phyloP scores from a whole-genome alignment of 2,888 invertebrate genomes.

The Lymantria dispar region DNA sequence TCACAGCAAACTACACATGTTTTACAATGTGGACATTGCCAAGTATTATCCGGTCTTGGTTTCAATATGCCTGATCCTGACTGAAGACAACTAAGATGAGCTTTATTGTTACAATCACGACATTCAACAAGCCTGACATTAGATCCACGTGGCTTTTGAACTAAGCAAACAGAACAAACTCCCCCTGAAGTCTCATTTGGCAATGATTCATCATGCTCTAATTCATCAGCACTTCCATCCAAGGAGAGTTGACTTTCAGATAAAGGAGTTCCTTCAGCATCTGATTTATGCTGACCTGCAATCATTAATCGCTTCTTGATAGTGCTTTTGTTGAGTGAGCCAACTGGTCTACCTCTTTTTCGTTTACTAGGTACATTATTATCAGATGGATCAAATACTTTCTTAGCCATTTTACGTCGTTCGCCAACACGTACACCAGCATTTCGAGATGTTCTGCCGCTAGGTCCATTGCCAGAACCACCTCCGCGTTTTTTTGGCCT shows the following conservation, averaged over 20 bases:
- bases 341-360: slow-evolving; percentile 86
- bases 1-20: slow-evolving; percentile 92
- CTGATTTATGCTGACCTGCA: slow-evolving; percentile 46
- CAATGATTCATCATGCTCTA: slow-evolving; percentile 65
- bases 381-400: slow-evolving; percentile 93
- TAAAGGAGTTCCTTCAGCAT: slow-evolving; percentile 58
- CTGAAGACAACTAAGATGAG: slow-evolving; percentile 87
- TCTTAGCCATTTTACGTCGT: slow-evolving; percentile 88
- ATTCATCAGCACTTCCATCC: slow-evolving; percentile 72
- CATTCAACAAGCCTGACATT: slow-evolving; percentile 86
- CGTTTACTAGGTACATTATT: slow-evolving; percentile 88
- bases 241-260: slow-evolving; percentile 68
- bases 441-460: slow-evolving; percentile 51
- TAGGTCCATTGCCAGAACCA: slow-evolving; percentile 48
- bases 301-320: slow-evolving; percentile 76
- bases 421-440: slow-evolving; percentile 81
- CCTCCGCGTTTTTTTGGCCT: slow-evolving; percentile 68
- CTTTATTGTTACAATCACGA: slow-evolving; percentile 88
- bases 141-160: slow-evolving; percentile 81
- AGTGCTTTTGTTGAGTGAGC: slow-evolving; percentile 83
- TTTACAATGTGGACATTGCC: slow-evolving; percentile 96
- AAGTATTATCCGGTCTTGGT: slow-evolving; percentile 85
- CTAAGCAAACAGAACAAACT: slow-evolving; percentile 84
- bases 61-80: slow-evolving; percentile 85
- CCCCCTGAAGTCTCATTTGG: slow-evolving; percentile 78